Conservation (phyloP, 2,888 invertebrate species). For the Chloroclystis v-ata region DNA sequence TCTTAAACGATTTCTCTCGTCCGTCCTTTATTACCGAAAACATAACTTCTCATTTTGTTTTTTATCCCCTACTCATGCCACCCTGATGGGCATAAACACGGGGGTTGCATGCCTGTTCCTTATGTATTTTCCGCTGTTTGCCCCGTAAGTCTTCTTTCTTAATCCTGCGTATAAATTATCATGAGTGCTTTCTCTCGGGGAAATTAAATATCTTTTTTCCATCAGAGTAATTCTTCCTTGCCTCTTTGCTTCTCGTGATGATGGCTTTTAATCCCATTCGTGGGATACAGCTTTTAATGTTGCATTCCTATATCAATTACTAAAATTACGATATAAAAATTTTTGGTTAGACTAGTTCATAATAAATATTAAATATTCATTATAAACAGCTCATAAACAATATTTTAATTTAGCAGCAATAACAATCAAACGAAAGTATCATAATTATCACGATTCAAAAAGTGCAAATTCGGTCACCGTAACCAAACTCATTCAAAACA, state of each 20-base stretch:
- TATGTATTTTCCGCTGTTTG: conserved; percentile 54
- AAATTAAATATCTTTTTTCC: conserved; percentile 18
- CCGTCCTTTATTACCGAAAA: conserved; percentile 77
- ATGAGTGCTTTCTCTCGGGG: conserved; percentile 20
- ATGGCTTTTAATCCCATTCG: too few relatives aligned
- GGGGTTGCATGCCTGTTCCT: conserved; percentile 71
- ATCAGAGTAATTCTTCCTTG: background rate
- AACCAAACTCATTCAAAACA: conserved; percentile 1
- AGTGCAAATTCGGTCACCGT: too few relatives aligned
- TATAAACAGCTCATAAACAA: too few relatives aligned
- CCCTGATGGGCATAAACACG: conserved; percentile 55
- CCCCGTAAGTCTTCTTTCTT: conserved; percentile 30
- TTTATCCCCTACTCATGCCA: conserved; percentile 73
- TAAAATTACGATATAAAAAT: too few relatives aligned
- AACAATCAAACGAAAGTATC: too few relatives aligned
- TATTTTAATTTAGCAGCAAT: too few relatives aligned
- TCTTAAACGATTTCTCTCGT: conserved; percentile 79
- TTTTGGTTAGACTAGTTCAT: too few relatives aligned
- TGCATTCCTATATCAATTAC: too few relatives aligned
- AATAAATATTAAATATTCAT: too few relatives aligned
- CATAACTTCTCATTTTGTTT: conserved; percentile 79
- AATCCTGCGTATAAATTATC: conserved; percentile 27
- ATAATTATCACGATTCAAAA: too few relatives aligned
- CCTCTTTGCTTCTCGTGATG: too few relatives aligned
- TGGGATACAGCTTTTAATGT: too few relatives aligned